Evolutionary conservation across 2,888 invertebrate species (phyloP), one percentile per base, ranked within the genome.

Genomic region (Druceiella hillmani): DNA sequence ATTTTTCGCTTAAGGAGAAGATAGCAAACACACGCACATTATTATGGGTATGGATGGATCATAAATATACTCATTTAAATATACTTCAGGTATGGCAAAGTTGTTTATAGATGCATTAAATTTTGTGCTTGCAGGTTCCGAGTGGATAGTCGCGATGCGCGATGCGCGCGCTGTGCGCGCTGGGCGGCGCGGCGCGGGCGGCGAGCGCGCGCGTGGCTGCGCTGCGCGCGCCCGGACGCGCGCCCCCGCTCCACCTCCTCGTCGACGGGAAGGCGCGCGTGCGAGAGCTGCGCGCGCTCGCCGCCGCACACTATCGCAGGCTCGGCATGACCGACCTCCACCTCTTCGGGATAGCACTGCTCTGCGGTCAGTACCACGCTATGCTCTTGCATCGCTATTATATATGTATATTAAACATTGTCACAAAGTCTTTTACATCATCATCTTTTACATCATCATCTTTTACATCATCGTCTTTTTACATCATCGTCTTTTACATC

Each of bases 241-340:
- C 64, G 44, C 65, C 68, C 56, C 71, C 66, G 50, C 61, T 67
- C 46, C 68, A 66, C 61, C 65, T 70, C 58, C 71, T 73, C 52
- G 71, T 80, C 51, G 80, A 89, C 80, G 83, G 83, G 60, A 90
- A 89, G 71, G 81, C 87, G 52, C 80, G 83, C 64, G 86, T 87
- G 59, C 83, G 83, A 60, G 87, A 90, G 64, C 78, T 90, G 50
- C 86, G 87, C 61, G 76, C 80, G 53, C 81, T 87, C 64, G 84
- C 86, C 72, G 83, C 82, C 62, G 74, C 80, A 46, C 83, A 88
- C 68, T 81, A 88, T 55, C 81, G 81, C 58, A 79, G 86, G 60
- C 81, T 83, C 70, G 86, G 85, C 65, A 82, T 89, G 78, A 78
- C 80, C 66, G 88, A 89, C 67, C 81, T 82, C 57, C 85, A 88